Evolutionary conservation across 2,113 vertebrate genomes (phyloP).

Genomic region (Lethenteron reissneri): DNA sequence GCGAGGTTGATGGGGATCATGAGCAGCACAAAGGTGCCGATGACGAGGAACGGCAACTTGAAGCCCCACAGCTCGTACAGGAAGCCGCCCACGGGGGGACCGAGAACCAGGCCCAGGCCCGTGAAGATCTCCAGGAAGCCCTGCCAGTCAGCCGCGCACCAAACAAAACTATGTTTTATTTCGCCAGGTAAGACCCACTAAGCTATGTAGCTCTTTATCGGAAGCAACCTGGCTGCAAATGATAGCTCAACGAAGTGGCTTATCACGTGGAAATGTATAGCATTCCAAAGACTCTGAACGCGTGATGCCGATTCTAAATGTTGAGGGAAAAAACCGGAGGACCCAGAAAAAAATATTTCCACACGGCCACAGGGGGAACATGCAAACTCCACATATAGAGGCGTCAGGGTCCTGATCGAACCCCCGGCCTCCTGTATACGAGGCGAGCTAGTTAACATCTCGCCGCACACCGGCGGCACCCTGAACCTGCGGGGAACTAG

Average conservation of each 20-base stretch:
- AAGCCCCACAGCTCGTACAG: slow-evolving; percentile 73
- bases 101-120: slow-evolving; percentile 58
- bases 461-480: too few species aligned
- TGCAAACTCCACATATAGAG: too few species aligned
- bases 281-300: neutral
- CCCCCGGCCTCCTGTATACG: too few species aligned
- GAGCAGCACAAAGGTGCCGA: slow-evolving; percentile 47
- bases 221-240: neutral
- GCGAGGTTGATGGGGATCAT: slow-evolving; percentile 60
- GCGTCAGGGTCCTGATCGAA: too few species aligned
- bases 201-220: neutral
- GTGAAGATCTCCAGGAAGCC: slow-evolving; percentile 68
- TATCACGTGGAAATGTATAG: neutral
- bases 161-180: neutral
- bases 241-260: neutral
- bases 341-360: too few species aligned
- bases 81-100: slow-evolving; percentile 75
- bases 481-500: too few species aligned
- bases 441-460: too few species aligned
- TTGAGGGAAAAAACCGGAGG: neutral
- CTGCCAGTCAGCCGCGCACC: slow-evolving; percentile 20
- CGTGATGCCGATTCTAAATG: neutral
- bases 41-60: slow-evolving; percentile 50
- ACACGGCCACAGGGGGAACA: too few species aligned
- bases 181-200: neutral